A percentile compares a stretch with the other conserved stretches of the same genome.
Conservation (phyloP, 2,113 vertebrate genomes). For the Engystomops pustulosus region DNA sequence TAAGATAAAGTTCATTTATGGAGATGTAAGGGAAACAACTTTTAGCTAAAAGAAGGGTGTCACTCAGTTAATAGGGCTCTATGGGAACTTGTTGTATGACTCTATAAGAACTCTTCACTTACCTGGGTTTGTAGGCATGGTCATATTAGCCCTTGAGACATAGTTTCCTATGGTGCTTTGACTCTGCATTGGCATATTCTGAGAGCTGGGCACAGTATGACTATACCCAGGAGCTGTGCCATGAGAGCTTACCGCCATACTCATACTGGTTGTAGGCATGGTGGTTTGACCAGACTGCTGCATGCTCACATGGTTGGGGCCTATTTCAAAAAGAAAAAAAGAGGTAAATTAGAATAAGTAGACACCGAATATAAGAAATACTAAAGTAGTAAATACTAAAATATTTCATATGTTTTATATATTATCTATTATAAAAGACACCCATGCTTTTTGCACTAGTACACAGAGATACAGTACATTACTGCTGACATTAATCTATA, state of each 20-base stretch:
- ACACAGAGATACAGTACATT: background rate
- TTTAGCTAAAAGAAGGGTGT: too few species aligned
- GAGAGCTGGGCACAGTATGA: constrained; percentile 82
- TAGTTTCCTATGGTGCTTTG: constrained; percentile 85
- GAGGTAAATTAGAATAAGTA: too few species aligned
- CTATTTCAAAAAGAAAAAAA: constrained; percentile 62
- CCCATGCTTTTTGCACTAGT: too few species aligned
- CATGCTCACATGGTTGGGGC: constrained; percentile 86
- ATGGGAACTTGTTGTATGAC: too few species aligned
- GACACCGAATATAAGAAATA: too few species aligned
- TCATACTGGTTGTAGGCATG: constrained; percentile 84
- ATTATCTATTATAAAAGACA: too few species aligned
- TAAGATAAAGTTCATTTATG: too few species aligned
- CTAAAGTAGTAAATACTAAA: too few species aligned
- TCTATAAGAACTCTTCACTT: too few species aligned
- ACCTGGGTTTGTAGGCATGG: constrained; percentile 93
- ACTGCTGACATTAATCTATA: background rate
- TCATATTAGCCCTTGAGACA: constrained; percentile 90
- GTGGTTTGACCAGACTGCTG: constrained; percentile 87
- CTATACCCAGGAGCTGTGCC: constrained; percentile 83
- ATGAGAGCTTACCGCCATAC: constrained; percentile 83
- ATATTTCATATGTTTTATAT: too few species aligned
- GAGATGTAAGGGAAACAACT: too few species aligned
- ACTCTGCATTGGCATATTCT: constrained; percentile 86
- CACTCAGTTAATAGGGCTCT: too few species aligned